phyloP scores from a whole-genome alignment of 2,113 vertebrate genomes.

The Prochilodus magdalenae region DNA sequence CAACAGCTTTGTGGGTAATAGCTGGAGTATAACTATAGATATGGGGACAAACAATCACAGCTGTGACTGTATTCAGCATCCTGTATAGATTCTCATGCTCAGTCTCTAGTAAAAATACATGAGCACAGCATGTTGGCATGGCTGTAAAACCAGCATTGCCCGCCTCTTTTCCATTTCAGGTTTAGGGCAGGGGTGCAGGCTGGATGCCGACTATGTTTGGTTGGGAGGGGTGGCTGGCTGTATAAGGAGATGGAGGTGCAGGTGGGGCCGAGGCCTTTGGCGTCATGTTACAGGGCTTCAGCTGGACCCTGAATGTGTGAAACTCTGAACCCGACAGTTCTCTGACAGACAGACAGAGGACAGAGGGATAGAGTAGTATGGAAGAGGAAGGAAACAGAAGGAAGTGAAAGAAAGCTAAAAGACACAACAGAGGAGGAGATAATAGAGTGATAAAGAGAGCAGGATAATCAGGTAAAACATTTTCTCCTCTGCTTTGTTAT shows the following conservation, averaged over 20 bases:
- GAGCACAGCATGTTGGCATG: constrained; percentile 37
- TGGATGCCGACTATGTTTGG: constrained; percentile 69
- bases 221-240: constrained; percentile 67
- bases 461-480: constrained; percentile 65
- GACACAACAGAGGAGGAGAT: constrained; percentile 46
- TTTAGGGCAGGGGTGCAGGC: constrained; percentile 27
- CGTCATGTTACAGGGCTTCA: constrained; percentile 62
- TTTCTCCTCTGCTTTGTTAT: constrained; percentile 21
- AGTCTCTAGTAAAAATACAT: constrained; percentile 24
- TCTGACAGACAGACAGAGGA: constrained; percentile 60
- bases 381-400: constrained; percentile 41
- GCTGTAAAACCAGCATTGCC: constrained; percentile 9
- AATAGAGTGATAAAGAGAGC: constrained; percentile 44
- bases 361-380: constrained; percentile 55
- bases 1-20: neutral
- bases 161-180: constrained; percentile 43
- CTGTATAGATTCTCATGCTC: constrained; percentile 3
- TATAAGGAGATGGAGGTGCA: constrained; percentile 75
- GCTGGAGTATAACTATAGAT: neutral
- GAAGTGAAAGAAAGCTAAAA: constrained; percentile 46
- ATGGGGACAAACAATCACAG: neutral
- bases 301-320: constrained; percentile 48
- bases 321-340: constrained; percentile 61
- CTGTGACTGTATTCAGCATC: constrained; percentile 8
- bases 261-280: constrained; percentile 33